Evolutionary conservation across 2,888 invertebrate species (phyloP).

Genomic region (Hydrotaea diabolus): DNA sequence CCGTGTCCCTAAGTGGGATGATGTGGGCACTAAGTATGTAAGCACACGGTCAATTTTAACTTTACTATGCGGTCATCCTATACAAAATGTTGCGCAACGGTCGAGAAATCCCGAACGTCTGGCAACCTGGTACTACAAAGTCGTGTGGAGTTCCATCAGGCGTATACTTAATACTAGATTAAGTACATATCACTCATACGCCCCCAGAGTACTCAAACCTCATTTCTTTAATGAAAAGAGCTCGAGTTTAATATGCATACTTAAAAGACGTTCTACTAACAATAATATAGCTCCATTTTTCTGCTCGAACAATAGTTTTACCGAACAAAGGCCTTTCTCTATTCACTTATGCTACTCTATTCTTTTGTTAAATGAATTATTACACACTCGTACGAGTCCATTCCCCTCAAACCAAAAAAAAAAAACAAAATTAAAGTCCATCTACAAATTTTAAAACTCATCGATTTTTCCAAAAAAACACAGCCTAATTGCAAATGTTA

Average conservation of each 20-base stretch:
- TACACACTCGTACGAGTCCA: neutral
- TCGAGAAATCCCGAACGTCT: too few species aligned
- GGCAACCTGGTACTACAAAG: too few species aligned
- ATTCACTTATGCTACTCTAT: constrained; percentile 2
- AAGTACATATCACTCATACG: neutral
- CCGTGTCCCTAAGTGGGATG: too few species aligned
- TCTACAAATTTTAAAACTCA: neutral
- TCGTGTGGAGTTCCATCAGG: neutral
- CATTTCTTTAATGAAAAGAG: neutral
- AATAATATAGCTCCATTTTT: neutral
- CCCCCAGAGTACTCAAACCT: neutral
- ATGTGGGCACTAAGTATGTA: too few species aligned
- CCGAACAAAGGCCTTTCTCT: neutral
- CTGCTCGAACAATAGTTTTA: neutral
- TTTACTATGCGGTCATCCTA: too few species aligned
- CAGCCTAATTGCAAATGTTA: constrained; percentile 32
- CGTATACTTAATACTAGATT: neutral
- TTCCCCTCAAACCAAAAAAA: neutral
- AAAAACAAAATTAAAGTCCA: neutral
- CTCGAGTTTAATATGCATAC: too few species aligned
- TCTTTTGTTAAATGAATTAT: neutral
- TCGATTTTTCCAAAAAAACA: constrained; percentile 7
- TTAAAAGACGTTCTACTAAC: too few species aligned
- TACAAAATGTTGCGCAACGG: too few species aligned
- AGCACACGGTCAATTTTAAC: too few species aligned